Conservation (phyloP, 37 sponge, comb jelly and placozoan genomes). For the Diacarnus erythraeanus region DNA sequence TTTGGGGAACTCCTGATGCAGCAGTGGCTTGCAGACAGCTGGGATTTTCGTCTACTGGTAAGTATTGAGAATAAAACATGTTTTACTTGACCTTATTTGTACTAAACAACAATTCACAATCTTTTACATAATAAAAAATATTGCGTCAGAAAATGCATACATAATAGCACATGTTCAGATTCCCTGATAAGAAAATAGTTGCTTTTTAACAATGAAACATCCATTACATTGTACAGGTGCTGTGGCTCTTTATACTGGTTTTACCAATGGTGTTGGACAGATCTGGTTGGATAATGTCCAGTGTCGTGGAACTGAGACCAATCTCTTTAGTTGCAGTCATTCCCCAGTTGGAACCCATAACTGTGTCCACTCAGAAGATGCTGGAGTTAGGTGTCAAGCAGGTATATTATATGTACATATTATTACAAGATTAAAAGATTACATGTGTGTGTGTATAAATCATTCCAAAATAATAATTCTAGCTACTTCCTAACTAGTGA, state of each 20-base stretch:
- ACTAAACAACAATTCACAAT: too few species aligned
- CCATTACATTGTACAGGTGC: neutral
- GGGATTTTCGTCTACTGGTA: neutral
- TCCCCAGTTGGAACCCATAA: conserved; percentile 28
- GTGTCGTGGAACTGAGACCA: conserved; percentile 58
- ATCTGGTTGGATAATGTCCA: conserved; percentile 37
- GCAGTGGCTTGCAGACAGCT: neutral
- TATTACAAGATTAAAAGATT: neutral
- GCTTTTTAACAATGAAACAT: too few species aligned
- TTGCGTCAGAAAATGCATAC: too few species aligned
- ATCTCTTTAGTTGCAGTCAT: conserved; percentile 22
- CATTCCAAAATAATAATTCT: too few species aligned
- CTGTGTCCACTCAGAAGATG: conserved; percentile 52
- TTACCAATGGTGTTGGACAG: conserved; percentile 8
- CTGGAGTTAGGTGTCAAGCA: conserved; percentile 49
- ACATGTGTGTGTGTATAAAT: neutral
- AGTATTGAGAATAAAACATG: neutral
- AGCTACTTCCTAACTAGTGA: too few species aligned
- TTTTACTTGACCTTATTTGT: too few species aligned
- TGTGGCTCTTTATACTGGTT: neutral
- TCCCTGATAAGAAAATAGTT: too few species aligned
- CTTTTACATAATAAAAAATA: neutral
- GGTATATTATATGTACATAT: neutral
- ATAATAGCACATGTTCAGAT: too few species aligned
- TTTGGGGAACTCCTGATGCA: neutral